These are phyloP conservation scores for Chymomyza fuscimana DNA, from an alignment of 2,888 invertebrate species.

Conservation along the genomic window DNA sequence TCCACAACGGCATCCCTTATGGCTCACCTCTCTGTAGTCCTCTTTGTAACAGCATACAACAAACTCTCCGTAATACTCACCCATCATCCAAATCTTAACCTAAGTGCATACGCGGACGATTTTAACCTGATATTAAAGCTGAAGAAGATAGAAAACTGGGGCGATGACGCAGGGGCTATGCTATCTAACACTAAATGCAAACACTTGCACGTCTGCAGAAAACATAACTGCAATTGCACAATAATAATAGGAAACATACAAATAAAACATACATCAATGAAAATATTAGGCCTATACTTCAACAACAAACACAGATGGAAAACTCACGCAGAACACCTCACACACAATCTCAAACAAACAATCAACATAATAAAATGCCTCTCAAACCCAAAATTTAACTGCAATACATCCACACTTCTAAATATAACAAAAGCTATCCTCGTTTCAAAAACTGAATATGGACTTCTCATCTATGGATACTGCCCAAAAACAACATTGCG, in stretches of 20 bases:
- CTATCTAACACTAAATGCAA: slow-evolving; percentile 26
- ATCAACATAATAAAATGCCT: slow-evolving; percentile 27
- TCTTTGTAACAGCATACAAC: neutral
- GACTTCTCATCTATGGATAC: too few species aligned
- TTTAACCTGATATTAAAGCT: slow-evolving; percentile 20
- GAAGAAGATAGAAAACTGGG: slow-evolving; percentile 28
- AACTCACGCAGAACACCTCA: slow-evolving; percentile 20
- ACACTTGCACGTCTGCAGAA: slow-evolving; percentile 35
- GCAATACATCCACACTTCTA: too few species aligned
- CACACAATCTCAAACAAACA: slow-evolving; percentile 6
- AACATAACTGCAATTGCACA: slow-evolving; percentile 24
- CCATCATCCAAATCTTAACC: slow-evolving; percentile 9
- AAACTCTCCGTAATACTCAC: neutral
- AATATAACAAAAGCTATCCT: too few species aligned
- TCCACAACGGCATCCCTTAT: too few species aligned
- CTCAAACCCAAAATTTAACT: too few species aligned
- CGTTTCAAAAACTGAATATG: too few species aligned
- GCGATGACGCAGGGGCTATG: slow-evolving; percentile 27
- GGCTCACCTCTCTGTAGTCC: neutral
- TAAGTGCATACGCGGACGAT: slow-evolving; percentile 35
- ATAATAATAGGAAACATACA: neutral
- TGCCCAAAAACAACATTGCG: slow-evolving; percentile 15
- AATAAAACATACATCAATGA: slow-evolving; percentile 17
- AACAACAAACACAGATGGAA: slow-evolving; percentile 27
- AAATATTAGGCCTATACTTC: slow-evolving; percentile 30